Conservation (phyloP, 2,113 vertebrate species). For the Epinephelus cyanopodus region DNA sequence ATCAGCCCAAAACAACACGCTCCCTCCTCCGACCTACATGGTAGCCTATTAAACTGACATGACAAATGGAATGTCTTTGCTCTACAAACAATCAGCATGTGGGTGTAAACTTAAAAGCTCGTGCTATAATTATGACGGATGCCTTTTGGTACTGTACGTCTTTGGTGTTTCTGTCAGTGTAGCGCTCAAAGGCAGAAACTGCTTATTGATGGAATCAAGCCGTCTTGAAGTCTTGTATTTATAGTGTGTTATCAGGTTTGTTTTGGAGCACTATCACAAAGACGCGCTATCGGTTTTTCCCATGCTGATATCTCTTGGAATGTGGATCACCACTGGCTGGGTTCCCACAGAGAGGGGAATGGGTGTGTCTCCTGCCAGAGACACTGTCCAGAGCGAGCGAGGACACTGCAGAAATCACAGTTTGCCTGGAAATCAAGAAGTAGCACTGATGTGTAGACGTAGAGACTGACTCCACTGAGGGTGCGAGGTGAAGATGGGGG, state of each 20-base stretch:
- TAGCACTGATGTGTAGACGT: conserved; percentile 29
- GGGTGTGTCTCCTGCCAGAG: conserved; percentile 62
- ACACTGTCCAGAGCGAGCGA: conserved; percentile 56
- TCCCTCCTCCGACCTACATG: conserved; percentile 52
- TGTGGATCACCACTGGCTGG: conserved; percentile 51
- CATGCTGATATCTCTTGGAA: conserved; percentile 75
- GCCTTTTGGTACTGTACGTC: conserved; percentile 47
- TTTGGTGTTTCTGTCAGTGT: conserved; percentile 34
- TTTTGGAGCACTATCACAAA: conserved; percentile 66
- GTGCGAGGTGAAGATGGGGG: conserved; percentile 19
- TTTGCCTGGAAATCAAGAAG: conserved; percentile 47
- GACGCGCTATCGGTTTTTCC: conserved; percentile 58
- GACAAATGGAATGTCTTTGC: conserved; percentile 60
- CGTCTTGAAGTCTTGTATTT: conserved; percentile 45
- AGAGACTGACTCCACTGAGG: conserved; percentile 1
- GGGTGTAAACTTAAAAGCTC: conserved; percentile 58
- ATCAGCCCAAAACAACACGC: conserved; percentile 42
- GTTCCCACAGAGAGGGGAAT: conserved; percentile 60
- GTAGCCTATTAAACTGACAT: conserved; percentile 63
- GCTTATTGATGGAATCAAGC: conserved; percentile 54
- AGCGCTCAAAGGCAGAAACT: conserved; percentile 19
- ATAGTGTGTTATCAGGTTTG: conserved; percentile 51
- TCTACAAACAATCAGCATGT: conserved; percentile 66
- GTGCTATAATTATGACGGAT: conserved; percentile 63
- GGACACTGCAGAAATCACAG: conserved; percentile 44